Conservation (phyloP, 2,797 vertebrate species). For the Gambusia yucatana region DNA sequence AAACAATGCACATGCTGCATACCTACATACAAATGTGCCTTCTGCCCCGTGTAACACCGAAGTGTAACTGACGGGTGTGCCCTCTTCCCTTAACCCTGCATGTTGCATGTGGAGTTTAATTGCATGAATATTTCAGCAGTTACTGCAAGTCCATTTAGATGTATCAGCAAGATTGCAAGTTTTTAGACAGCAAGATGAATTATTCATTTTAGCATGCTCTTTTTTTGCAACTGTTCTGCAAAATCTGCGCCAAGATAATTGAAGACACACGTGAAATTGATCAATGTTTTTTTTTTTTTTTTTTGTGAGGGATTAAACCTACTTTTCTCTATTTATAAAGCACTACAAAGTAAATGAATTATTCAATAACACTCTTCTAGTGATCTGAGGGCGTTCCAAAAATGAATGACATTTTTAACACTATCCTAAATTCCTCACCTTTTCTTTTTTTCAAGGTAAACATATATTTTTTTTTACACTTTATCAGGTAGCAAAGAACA, state of each 20-base stretch:
- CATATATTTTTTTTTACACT: background rate
- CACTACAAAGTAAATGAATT: background rate
- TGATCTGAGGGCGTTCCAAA: background rate
- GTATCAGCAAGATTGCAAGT: conserved; percentile 58
- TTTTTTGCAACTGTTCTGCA: conserved; percentile 13
- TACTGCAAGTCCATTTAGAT: conserved; percentile 46
- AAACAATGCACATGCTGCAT: conserved; percentile 23
- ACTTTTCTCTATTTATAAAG: background rate
- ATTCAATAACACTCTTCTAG: background rate
- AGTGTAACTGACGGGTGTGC: conserved; percentile 33
- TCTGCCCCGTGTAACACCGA: background rate
- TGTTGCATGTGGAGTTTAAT: conserved; percentile 54
- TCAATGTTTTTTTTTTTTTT: conserved; percentile 2
- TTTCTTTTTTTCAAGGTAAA: background rate
- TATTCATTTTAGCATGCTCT: conserved; percentile 46
- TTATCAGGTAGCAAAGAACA: background rate
- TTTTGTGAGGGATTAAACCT: background rate
- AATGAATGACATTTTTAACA: background rate
- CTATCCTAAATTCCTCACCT: background rate
- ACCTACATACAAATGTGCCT: conserved; percentile 2
- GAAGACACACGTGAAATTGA: conserved; percentile 1
- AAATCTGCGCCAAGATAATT: background rate
- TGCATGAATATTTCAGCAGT: conserved; percentile 72
- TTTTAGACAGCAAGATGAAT: conserved; percentile 57
- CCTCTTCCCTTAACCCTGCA: conserved; percentile 43